Evolutionary conservation across 2,888 invertebrate species (phyloP).

Genomic region (Dexiosoma caninum): DNA sequence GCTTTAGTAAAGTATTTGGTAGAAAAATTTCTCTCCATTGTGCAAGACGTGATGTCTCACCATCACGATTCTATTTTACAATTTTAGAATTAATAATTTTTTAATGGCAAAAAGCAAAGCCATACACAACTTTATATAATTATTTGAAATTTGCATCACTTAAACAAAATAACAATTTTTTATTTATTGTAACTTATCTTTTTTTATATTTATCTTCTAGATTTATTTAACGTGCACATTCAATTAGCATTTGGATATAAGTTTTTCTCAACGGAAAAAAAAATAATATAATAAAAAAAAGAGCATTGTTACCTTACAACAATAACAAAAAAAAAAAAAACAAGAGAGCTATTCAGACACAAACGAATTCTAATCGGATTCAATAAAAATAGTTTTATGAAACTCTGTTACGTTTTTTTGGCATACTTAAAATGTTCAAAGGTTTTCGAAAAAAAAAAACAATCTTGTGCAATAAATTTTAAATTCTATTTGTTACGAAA

Average conservation of each 20-base stretch:
- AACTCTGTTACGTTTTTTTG: conserved; percentile 4
- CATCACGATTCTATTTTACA: too few relatives aligned
- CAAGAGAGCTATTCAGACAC: background rate
- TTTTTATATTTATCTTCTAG: conserved; percentile 44
- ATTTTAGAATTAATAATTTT: too few relatives aligned
- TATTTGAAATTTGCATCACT: conserved; percentile 29
- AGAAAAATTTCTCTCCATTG: too few relatives aligned
- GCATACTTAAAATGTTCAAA: conserved; percentile 13
- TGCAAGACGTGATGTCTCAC: too few relatives aligned
- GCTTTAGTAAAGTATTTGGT: too few relatives aligned
- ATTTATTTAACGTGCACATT: conserved; percentile 60
- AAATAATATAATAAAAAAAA: too few relatives aligned
- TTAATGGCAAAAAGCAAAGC: background rate
- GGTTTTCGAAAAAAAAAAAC: background rate
- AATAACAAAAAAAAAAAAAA: background rate
- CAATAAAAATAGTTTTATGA: background rate
- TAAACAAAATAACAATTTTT: background rate
- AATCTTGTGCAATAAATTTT: conserved; percentile 22
- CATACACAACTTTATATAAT: background rate
- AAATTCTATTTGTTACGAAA: conserved; percentile 20
- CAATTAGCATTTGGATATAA: conserved; percentile 60
- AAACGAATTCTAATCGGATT: conserved; percentile 7
- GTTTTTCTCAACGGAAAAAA: conserved; percentile 21
- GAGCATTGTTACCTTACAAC: conserved; percentile 4
- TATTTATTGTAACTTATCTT: background rate